Conservation (phyloP, 1,140 invertebrate species). For the Dendroctonus valens region DNA sequence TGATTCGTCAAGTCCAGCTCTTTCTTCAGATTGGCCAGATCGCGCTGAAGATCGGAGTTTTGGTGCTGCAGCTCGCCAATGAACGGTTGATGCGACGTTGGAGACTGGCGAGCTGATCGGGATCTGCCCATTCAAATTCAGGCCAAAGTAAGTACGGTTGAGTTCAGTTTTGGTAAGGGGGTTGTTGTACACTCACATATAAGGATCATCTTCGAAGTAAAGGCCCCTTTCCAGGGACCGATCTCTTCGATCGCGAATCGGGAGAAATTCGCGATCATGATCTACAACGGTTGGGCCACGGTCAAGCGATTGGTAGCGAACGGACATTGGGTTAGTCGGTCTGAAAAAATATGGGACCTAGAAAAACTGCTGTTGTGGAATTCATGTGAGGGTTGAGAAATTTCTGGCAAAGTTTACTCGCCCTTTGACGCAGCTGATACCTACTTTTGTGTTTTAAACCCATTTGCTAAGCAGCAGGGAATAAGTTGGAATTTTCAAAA, state of each 20-base stretch:
- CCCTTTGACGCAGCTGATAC: no score
- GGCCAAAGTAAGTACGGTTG: no score
- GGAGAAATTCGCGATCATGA: conserved; percentile 77
- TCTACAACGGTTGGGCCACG: conserved; percentile 59
- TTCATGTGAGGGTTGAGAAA: no score
- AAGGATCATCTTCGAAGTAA: conserved; percentile 74
- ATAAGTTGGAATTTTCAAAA: no score
- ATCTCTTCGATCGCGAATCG: conserved; percentile 67
- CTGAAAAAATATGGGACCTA: conserved; percentile 35
- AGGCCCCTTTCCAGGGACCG: conserved; percentile 64
- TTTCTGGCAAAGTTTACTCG: no score
- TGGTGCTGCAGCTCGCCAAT: conserved; percentile 92
- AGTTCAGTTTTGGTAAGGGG: no score
- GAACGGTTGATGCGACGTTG: conserved; percentile 60
- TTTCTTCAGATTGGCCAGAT: conserved; percentile 93
- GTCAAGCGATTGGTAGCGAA: conserved; percentile 76
- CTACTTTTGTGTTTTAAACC: no score
- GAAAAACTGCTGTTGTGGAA: no score
- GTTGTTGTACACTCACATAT: conserved; percentile 48
- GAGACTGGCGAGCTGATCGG: conserved; percentile 74
- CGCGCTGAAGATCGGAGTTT: conserved; percentile 92
- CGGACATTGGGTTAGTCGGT: conserved; percentile 57
- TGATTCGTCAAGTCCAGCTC: conserved; percentile 97
- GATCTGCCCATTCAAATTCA: conserved; percentile 24
- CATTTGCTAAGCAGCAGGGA: no score